phyloP scores from a whole-genome alignment of 1,140 invertebrate species.

The Bilobella aurantiaca region DNA sequence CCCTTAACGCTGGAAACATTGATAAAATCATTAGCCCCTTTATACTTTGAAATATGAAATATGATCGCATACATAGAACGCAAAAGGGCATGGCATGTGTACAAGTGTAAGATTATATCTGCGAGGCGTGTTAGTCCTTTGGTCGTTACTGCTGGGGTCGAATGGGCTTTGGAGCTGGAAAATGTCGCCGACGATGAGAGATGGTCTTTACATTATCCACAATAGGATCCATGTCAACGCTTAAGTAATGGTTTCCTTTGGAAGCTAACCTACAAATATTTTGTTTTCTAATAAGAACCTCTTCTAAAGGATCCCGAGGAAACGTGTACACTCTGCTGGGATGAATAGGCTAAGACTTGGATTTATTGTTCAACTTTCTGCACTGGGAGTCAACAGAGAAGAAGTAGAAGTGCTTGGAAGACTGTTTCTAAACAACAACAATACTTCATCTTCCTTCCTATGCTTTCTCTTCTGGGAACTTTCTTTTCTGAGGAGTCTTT shows the following conservation, averaged over 20 bases:
- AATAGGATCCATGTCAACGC: not conserved
- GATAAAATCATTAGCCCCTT: not conserved
- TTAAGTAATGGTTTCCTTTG: not conserved
- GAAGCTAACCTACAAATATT: not conserved
- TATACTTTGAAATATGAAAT: not conserved
- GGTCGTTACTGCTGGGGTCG: not conserved
- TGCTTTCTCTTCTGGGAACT: not conserved
- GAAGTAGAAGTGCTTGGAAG: too few relatives aligned
- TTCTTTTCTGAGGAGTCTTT: too few relatives aligned
- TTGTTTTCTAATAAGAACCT: not conserved
- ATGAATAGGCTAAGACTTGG: not conserved
- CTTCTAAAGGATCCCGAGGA: too few relatives aligned
- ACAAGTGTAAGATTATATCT: not conserved
- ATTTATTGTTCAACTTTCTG: not conserved
- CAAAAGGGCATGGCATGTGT: too few relatives aligned
- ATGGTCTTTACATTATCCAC: not conserved
- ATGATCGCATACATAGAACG: not conserved
- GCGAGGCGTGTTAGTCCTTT: not conserved
- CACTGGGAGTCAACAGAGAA: too few relatives aligned
- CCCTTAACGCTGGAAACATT: too few relatives aligned
- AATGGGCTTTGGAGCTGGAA: too few relatives aligned
- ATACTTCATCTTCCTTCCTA: constrained; percentile 1
- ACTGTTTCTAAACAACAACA: not conserved
- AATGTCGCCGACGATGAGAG: not conserved
- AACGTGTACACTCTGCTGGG: not conserved